Evolutionary conservation across 2,888 invertebrate species (phyloP).

Genomic region (Brenthis hecate): DNA sequence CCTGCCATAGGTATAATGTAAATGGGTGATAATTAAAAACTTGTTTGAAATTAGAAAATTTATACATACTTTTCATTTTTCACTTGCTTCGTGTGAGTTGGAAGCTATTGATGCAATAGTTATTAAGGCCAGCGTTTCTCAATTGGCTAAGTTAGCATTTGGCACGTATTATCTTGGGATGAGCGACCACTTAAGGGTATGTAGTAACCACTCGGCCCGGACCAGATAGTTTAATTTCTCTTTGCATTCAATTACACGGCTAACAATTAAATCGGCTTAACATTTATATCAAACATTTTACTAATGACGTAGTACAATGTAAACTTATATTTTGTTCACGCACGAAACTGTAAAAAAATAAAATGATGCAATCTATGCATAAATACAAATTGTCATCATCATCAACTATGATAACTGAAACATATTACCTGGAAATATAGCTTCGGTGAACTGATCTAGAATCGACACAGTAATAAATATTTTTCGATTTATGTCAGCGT

Average conservation of each 20-base stretch:
- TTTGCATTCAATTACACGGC: constrained; percentile 54
- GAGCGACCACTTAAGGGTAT: constrained; percentile 48
- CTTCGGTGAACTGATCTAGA: constrained; percentile 44
- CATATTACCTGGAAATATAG: constrained; percentile 8
- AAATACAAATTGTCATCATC: too few relatives aligned
- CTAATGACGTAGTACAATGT: too few relatives aligned
- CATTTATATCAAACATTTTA: too few relatives aligned
- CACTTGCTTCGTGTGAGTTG: neutral
- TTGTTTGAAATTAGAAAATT: too few relatives aligned
- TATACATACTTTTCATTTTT: neutral
- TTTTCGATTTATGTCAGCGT: constrained; percentile 72
- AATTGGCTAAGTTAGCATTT: constrained; percentile 76
- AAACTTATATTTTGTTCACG: too few relatives aligned
- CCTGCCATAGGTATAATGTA: neutral
- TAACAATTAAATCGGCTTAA: too few relatives aligned
- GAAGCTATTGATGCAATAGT: neutral
- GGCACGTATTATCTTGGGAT: constrained; percentile 71
- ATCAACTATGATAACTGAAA: neutral
- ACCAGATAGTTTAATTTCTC: constrained; percentile 36
- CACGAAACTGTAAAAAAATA: too few relatives aligned
- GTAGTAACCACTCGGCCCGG: constrained; percentile 44
- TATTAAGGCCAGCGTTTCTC: constrained; percentile 34
- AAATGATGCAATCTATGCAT: too few relatives aligned
- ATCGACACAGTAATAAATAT: constrained; percentile 72
- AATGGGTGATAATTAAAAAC: neutral